Base-by-base conservation (phyloP, 2,888 invertebrate genomes). In the Apantesis nais region DNA sequence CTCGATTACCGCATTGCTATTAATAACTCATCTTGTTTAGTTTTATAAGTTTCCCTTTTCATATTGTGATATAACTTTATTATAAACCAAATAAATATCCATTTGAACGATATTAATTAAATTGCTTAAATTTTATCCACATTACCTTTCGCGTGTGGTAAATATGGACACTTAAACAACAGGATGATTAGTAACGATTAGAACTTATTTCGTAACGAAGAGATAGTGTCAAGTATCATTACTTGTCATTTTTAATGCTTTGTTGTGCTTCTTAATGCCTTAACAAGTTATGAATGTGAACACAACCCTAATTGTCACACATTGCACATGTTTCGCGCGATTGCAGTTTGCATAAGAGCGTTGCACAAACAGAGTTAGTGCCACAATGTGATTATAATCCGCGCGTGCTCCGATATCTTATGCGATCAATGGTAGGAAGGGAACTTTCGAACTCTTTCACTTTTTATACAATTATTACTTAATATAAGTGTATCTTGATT, bases 301-400 rank as follows among this genome's bases (percentile, higher is more conserved):
- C 60, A 44, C 66, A 75, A 62, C 74, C 72, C 70, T 77, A 77
- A 78, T 82, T 83, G 83, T 86, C 86, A 86, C 86, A 88, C 85
- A 85, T 88, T 88, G 90, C 87, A 88, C 87, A 88, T 89, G 90
- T 87, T 88, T 85, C 87, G 89, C 90, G 88, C 90, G 89, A 90
- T 90, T 91, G 90, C 92, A 90, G 91, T 90, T 92, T 92, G 92
- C 93, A 90, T 92, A 92, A 90, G 88, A 85, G 79, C 81, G 87
- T 94, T 93, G 92, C 93, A 92, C 91, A 92, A 92, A 92, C 79
- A 83, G 80, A 82, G 86, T 88, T 89, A 89, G 89, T 89, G 89
- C 66, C 86, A 86, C 89, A 85, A 74, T 76, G 86, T 86, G 90
- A 92, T 93, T 92, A 90, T 91, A 92, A 92, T 90, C 90, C 90